These are phyloP conservation scores for Phasianus colchicus DNA, from an alignment of 2,113 vertebrate genomes.

Conservation along the genomic window DNA sequence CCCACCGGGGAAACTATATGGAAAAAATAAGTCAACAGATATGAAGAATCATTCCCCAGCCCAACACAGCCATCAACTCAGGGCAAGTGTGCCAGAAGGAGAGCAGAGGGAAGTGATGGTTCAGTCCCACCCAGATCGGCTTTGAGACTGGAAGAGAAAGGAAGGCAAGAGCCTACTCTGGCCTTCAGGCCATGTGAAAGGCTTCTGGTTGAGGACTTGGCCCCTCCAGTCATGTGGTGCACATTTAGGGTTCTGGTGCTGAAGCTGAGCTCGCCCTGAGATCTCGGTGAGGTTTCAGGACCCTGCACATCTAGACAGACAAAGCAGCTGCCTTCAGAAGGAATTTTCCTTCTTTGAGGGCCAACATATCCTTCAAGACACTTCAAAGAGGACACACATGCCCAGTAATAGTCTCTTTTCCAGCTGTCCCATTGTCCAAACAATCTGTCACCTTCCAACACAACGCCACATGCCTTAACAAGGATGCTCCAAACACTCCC, in stretches of 20 bases:
- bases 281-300: not conserved
- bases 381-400: slow-evolving; percentile 41
- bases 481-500: not conserved
- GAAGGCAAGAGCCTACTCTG: not conserved
- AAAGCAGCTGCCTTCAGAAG: not conserved
- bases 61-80: not conserved
- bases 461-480: not conserved
- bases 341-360: not conserved
- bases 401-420: slow-evolving; percentile 22
- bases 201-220: not conserved
- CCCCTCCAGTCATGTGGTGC: not conserved
- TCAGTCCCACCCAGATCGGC: not conserved
- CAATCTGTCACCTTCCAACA: not conserved
- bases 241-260: not conserved
- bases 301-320: fast-evolving
- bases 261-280: not conserved
- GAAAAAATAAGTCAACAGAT: not conserved
- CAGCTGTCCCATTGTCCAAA: not conserved
- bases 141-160: not conserved
- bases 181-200: not conserved
- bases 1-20: not conserved
- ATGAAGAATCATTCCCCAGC: not conserved
- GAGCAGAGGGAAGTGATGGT: not conserved
- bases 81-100: not conserved
- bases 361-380: not conserved